phyloP scores from a whole-genome alignment of 2,797 vertebrate genomes.

The Melopsittacus undulatus region DNA sequence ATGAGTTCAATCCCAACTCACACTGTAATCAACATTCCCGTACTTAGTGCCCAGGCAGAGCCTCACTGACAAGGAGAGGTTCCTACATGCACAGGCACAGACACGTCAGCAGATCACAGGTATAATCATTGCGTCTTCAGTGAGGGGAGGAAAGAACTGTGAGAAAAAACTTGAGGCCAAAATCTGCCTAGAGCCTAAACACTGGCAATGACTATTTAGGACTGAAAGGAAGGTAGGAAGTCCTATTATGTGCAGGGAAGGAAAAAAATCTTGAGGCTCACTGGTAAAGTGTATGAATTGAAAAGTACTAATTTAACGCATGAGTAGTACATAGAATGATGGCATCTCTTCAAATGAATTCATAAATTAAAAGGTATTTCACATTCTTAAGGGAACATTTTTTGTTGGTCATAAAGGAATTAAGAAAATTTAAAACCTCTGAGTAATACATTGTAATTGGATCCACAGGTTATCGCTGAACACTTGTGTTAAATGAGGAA shows the following conservation, averaged over 20 bases:
- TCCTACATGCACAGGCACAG: background rate
- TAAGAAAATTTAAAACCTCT: background rate
- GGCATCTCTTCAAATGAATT: conserved; percentile 48
- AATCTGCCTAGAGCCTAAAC: conserved; percentile 59
- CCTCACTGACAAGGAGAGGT: background rate
- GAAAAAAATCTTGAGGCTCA: conserved; percentile 28
- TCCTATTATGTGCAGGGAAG: background rate
- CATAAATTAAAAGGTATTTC: conserved; percentile 32
- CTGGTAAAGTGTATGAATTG: background rate
- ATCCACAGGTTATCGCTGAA: background rate
- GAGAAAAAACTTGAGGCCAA: conserved; percentile 22
- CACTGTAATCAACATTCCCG: background rate
- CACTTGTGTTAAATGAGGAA: background rate
- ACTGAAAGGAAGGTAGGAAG: conserved; percentile 43
- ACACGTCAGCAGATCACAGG: background rate
- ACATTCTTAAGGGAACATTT: conserved; percentile 24
- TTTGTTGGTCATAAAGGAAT: conserved; percentile 23
- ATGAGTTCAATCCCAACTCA: background rate
- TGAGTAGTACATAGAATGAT: background rate
- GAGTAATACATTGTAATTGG: background rate
- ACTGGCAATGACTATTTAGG: background rate
- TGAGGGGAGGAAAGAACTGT: background rate
- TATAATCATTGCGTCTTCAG: background rate
- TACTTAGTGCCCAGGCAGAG: background rate
- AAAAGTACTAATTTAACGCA: conserved; percentile 22